phyloP scores from a whole-genome alignment of 1,140 invertebrate species.

The Hylaeus anthracinus region DNA sequence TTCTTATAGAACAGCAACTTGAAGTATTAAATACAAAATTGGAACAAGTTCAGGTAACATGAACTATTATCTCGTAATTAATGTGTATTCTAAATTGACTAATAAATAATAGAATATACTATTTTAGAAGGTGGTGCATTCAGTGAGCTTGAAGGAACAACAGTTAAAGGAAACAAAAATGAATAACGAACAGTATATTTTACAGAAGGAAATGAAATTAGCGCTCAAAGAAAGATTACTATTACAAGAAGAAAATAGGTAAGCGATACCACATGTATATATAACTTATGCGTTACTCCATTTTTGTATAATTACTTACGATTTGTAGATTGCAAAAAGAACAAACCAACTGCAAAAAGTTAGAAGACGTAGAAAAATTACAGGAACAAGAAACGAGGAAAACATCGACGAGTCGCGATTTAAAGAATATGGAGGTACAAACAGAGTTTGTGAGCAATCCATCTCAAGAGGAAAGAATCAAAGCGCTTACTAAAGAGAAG shows the following conservation, averaged over 20 bases:
- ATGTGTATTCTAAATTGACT: slow-evolving; percentile 14
- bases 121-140: slow-evolving; percentile 69
- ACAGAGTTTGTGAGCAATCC: slow-evolving; percentile 68
- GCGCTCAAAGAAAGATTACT: slow-evolving; percentile 73
- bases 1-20: slow-evolving; percentile 70
- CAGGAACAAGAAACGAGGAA: slow-evolving; percentile 65
- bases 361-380: slow-evolving; percentile 72
- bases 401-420: slow-evolving; percentile 17
- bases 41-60: slow-evolving; percentile 71
- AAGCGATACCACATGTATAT: not conserved
- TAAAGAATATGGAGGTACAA: slow-evolving; percentile 68
- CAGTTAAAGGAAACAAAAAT: slow-evolving; percentile 66
- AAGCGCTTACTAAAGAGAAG: slow-evolving; percentile 68
- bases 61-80: slow-evolving; percentile 6
- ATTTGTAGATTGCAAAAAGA: slow-evolving; percentile 73
- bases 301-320: not conserved
- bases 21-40: slow-evolving; percentile 72
- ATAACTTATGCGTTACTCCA: slow-evolving; percentile 20
- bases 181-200: slow-evolving; percentile 62
- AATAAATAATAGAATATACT: not conserved
- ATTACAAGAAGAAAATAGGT: slow-evolving; percentile 72
- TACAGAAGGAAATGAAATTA: slow-evolving; percentile 72
- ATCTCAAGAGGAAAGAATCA: slow-evolving; percentile 46
- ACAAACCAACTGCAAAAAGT: slow-evolving; percentile 65
- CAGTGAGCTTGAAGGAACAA: slow-evolving; percentile 69